Evolutionary conservation across 2,888 invertebrate genomes (phyloP).

Genomic region (Gastrophysa polygoni): DNA sequence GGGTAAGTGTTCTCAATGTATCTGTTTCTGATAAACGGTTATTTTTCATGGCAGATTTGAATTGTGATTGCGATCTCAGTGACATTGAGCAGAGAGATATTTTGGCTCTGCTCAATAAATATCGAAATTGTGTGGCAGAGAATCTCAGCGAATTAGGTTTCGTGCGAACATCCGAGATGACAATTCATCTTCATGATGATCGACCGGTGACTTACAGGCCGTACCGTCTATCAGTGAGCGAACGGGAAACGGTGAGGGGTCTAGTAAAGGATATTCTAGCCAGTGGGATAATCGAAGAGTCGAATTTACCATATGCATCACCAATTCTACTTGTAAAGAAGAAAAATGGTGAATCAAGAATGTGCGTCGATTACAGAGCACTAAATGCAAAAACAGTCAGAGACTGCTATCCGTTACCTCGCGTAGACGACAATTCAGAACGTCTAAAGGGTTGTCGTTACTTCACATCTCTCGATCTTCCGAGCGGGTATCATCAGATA

Average conservation of each 20-base stretch:
- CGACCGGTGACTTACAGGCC: slow-evolving; percentile 25
- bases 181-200: slow-evolving; percentile 22
- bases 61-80: too few relatives aligned
- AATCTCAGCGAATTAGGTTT: slow-evolving; percentile 18
- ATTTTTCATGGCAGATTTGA: too few relatives aligned
- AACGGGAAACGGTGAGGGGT: slow-evolving; percentile 18
- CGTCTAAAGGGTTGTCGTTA: slow-evolving; percentile 36
- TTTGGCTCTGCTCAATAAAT: slow-evolving; percentile 20
- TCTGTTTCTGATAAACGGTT: too few relatives aligned
- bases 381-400: slow-evolving; percentile 47
- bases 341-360: slow-evolving; percentile 35
- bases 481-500: slow-evolving; percentile 47
- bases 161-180: slow-evolving; percentile 13
- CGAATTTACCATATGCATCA: slow-evolving; percentile 18
- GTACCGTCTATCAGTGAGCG: slow-evolving; percentile 19
- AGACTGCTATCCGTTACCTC: slow-evolving; percentile 47
- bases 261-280: slow-evolving; percentile 20
- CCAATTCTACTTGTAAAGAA: slow-evolving; percentile 26
- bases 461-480: slow-evolving; percentile 47
- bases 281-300: slow-evolving; percentile 16
- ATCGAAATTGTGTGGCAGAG: slow-evolving; percentile 25
- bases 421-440: slow-evolving; percentile 47
- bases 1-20: too few relatives aligned
- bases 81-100: background rate
- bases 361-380: slow-evolving; percentile 44